Evolutionary conservation across 2,797 vertebrate genomes (phyloP).

Genomic region (Characodon lateralis): DNA sequence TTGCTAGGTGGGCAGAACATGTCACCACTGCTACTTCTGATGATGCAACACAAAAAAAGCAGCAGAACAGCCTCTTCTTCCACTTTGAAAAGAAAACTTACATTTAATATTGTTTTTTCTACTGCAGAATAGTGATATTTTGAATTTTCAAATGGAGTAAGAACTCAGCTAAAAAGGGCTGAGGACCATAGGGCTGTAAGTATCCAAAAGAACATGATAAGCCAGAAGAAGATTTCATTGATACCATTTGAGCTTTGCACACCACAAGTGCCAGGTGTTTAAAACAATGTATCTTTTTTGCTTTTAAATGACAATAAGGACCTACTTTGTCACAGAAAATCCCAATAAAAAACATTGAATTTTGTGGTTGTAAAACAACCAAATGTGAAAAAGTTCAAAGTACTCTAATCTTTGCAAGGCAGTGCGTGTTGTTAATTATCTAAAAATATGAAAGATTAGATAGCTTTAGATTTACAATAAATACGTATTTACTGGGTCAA

Average conservation of each 20-base stretch:
- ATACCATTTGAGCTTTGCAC: not conserved
- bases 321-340: not conserved
- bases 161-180: not conserved
- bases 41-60: not conserved
- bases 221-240: not conserved
- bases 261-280: not conserved
- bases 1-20: constrained; percentile 28
- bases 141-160: not conserved
- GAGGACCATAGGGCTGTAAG: not conserved
- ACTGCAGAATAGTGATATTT: not conserved
- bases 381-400: not conserved
- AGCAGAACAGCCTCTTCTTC: not conserved
- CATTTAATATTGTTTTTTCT: not conserved
- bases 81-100: not conserved
- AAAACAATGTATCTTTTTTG: not conserved
- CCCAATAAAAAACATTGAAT: not conserved
- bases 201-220: not conserved
- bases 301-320: not conserved
- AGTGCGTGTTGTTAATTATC: not conserved
- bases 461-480: not conserved
- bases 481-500: not conserved
- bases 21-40: constrained; percentile 4
- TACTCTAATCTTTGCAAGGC: not conserved
- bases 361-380: not conserved
- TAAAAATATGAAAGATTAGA: not conserved